Evolutionary conservation across 1,140 invertebrate species (phyloP), one percentile per base, ranked within the genome.

Genomic region (Drosophila pseudoananassae): DNA sequence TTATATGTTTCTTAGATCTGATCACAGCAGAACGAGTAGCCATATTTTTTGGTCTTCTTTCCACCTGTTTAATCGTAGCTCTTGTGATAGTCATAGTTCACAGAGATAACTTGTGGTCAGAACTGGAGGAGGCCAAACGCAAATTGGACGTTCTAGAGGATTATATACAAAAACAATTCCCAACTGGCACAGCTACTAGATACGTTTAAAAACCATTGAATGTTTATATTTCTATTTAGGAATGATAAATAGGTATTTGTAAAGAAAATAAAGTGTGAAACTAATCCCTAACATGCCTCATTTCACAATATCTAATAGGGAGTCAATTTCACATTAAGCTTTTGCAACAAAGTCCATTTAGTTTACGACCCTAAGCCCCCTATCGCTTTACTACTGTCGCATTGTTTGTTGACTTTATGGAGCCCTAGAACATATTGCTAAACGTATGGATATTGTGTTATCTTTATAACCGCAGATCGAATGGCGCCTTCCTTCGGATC

Each of bases 401-500:
- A n/a, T 33, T 40, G 60, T 7, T 33, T 43, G 49, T 4, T 47
- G 15, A 23, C 14, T 70, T 68, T 58, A 45, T 70, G 29, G 45
- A 33, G 33, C 20, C 29, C 14, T 7, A 29, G 5, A 14, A 9
- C 23, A 14, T 38, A 38, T 52, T 66, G 65, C 63, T 72, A 45
- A 51, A 31, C 2, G 9, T 23, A 27, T 81, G 78, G 78, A 78
- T 81, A 78, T 50, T 64, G 40, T 65, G 23, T 57, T 53, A 71
- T 63, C 66, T 85, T 83, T 76, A 65, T 17, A 49, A 83, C 52
- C 47, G 9, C 66, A 91, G 90, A 80, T 91, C 69, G 52, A 78
- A 38, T 94, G 93, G 77, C 93, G 96, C 40, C 92, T 99, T 49
- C 94, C 96, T 0, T 87, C 89, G 4, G 92, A 94, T 58, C 92